Evolutionary conservation across 2,797 vertebrate genomes (phyloP), one percentile per base, ranked within the genome.

Genomic region (Coluber constrictor): DNA sequence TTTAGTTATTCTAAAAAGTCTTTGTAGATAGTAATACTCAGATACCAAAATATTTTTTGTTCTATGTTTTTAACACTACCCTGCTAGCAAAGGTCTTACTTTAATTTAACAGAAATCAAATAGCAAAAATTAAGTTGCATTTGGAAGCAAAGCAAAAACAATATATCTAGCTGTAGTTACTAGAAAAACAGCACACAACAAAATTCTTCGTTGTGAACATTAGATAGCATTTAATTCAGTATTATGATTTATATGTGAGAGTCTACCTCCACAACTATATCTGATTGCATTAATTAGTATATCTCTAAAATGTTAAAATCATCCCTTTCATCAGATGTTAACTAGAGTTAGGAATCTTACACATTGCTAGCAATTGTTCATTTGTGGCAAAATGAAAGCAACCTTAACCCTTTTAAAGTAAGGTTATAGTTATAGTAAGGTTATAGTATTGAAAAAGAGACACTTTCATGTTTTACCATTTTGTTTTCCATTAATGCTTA

Each of bases 281-380:
- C 61, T 74, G 79, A 23, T 61, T 61, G 57, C 10, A 83, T 54
- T 91, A 61, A 51, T 74, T 90, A 57, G 57, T 20, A 66, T 55
- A 57, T 59, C 55, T 88, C 29, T 79, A 43, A 88, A 54, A 88
- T 63, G n/a, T 83, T 93, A 88, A 91, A 93, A 91, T 55, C 66
- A 91, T 86, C 54, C 57, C 37, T 51, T 63, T 63, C 23, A 83
- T 59, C 55, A 74, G 90, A 61, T 83, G 56, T 60, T 91, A 93
- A 56, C 66, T 87, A 66, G 15, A 87, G 29, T 61, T 90, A 0
- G 91, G 18, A 93, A 96, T 90, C 93, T 95, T 94, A 95, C 95
- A 96, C 94, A 94, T 96, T 95, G 86, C 90, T 79, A 66, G 89
- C 94, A 93, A 54, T 93, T 6, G 54, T 27, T 88, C 86, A 7